Base-by-base conservation (phyloP, 2,113 vertebrate species). In the Thymallus thymallus region DNA sequence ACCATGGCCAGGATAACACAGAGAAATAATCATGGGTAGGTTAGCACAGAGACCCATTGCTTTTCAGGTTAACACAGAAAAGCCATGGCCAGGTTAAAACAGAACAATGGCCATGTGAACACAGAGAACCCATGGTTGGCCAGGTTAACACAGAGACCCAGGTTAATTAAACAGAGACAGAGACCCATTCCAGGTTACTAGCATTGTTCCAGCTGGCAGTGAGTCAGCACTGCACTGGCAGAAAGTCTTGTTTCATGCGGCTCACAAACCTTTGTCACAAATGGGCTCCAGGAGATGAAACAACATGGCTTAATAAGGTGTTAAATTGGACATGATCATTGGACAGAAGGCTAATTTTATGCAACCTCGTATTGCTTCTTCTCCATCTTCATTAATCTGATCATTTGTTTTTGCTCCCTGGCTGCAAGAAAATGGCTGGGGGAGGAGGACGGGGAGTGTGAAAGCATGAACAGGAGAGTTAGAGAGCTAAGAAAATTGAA, bases 221-320 rank as follows among this genome's bases (percentile, higher is more conserved):
- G 64, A 66, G 29, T 66, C 64, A 35, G 18, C 29, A 18, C 64
- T 66, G 29, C 29, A 14, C 64, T 66, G 64, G 64, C 64, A 35
- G 30, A 66, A 22, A 62, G 29, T 16, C 20, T 51, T 14, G 64
- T 7, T 66, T 66, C 30, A 66, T 66, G 64, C 7, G 64, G 64
- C 64, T 66, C 26, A 66, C 30, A 66, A 66, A 66, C 18, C 16
- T 32, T 66, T 66, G 64, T 66, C 16, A 5, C 64, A 66, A 32
- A 18, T 32, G 64, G 26, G 26, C 29, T 66, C 64, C 30, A 66
- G 29, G 64, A 66, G 64, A 35, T 66, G 64, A 66, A 66, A 66
- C 64, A 66, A 41, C 64, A 66, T n/a, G 64, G 30, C 29, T 66
- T 66, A 66, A 66, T 66, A 66, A 66, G 29, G 64, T 66, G 64